Conservation (phyloP, 2,797 vertebrate species). For the Pogonophryne albipinna region DNA sequence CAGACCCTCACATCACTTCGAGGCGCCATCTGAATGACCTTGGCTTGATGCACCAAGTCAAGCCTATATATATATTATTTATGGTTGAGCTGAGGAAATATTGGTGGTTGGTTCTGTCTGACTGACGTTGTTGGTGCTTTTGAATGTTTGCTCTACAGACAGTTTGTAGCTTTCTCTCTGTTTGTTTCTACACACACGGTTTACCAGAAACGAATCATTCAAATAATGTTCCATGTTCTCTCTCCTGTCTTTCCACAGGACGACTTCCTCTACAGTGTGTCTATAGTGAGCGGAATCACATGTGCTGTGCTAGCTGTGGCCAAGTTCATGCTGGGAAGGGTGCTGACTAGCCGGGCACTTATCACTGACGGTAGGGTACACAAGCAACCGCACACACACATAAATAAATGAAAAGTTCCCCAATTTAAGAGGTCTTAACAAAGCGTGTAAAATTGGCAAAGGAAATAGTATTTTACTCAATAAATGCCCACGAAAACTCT, state of each 20-base stretch:
- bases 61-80: slow-evolving; percentile 41
- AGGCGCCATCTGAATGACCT: slow-evolving; percentile 49
- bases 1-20: slow-evolving; percentile 25
- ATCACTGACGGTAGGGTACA: slow-evolving; percentile 92
- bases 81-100: slow-evolving; percentile 35
- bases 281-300: slow-evolving; percentile 93
- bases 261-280: slow-evolving; percentile 96
- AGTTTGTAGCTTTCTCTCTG: neutral
- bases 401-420: slow-evolving; percentile 6
- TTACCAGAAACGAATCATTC: neutral
- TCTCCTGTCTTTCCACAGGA: slow-evolving; percentile 82
- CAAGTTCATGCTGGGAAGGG: slow-evolving; percentile 96
- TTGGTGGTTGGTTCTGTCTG: slow-evolving; percentile 37
- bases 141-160: neutral
- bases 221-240: neutral
- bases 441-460: neutral
- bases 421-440: neutral
- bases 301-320: slow-evolving; percentile 92
- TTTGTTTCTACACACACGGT: neutral
- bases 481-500: neutral
- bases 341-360: slow-evolving; percentile 96
- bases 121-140: neutral
- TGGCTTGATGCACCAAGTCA: slow-evolving; percentile 35
- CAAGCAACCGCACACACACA: slow-evolving; percentile 20
- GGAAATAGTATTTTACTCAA: slow-evolving; percentile 1